Evolutionary conservation across 2,113 vertebrate genomes (phyloP).

Genomic region (Paratilapia polleni): DNA sequence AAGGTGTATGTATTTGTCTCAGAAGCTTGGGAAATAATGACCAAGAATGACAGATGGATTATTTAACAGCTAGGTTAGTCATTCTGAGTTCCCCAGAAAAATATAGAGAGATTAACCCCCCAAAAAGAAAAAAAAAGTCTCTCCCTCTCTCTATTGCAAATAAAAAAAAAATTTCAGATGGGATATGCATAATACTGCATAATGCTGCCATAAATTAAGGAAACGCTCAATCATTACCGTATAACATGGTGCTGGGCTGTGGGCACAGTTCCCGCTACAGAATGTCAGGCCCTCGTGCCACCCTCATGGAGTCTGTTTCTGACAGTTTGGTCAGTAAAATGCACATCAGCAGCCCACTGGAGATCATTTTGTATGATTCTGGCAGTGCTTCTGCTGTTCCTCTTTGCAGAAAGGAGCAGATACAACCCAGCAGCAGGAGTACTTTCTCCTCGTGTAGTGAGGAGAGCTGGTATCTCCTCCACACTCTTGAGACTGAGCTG

Average conservation of each 20-base stretch:
- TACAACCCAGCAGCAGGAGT: no score
- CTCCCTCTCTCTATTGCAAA: neutral
- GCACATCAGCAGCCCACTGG: neutral
- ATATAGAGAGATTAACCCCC: neutral
- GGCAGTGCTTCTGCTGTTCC: neutral
- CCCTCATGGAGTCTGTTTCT: neutral
- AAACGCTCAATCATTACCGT: neutral
- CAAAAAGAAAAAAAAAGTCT: neutral
- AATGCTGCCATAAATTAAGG: neutral
- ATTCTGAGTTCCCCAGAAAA: neutral
- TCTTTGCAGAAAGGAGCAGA: neutral
- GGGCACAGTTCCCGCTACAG: neutral
- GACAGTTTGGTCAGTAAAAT: neutral
- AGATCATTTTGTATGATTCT: neutral
- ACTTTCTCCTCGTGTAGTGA: no score
- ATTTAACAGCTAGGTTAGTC: neutral
- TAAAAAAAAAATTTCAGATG: neutral
- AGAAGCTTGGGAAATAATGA: neutral
- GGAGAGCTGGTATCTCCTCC: neutral
- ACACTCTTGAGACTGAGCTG: neutral
- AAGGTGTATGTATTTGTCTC: neutral
- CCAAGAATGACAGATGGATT: neutral
- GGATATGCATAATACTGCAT: neutral
- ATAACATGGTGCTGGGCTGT: neutral
- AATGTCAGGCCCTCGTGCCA: neutral